Percentiles rank a stretch among this genome's conserved stretches.
Evolutionary conservation across 2,113 vertebrate genomes (phyloP).

Genomic region (Papio anubis): DNA sequence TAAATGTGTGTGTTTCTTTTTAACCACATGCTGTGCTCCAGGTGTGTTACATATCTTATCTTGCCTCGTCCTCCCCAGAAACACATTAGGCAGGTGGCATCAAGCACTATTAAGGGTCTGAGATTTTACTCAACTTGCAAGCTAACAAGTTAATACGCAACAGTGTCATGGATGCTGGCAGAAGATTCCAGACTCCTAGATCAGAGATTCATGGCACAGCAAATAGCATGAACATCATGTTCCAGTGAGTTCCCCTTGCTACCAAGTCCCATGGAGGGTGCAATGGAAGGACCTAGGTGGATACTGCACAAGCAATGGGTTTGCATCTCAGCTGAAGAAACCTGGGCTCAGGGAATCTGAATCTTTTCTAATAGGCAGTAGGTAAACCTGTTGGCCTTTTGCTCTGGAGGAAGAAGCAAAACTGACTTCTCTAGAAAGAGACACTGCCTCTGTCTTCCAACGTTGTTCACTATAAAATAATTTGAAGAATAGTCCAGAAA

Average conservation of each 20-base stretch:
- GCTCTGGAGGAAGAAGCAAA: not conserved
- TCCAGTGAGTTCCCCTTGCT: not conserved
- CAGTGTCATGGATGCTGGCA: not conserved
- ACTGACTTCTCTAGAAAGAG: not conserved
- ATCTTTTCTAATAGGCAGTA: not conserved
- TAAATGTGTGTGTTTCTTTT: not conserved
- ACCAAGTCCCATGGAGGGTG: not conserved
- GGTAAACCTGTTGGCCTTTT: not conserved
- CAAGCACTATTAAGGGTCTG: not conserved
- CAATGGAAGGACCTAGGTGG: not conserved
- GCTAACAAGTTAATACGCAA: not conserved
- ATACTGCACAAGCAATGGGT: not conserved
- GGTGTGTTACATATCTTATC: not conserved
- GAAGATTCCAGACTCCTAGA: not conserved
- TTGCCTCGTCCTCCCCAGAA: not conserved
- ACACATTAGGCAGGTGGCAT: not conserved
- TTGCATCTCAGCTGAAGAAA: not conserved
- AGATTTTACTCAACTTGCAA: not conserved
- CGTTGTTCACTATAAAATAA: not conserved
- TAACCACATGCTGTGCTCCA: not conserved
- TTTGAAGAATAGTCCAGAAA: not conserved
- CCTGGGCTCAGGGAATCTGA: not conserved
- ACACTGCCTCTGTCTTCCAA: not conserved
- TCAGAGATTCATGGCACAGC: not conserved
- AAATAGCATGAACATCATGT: not conserved